Percentiles rank a stretch among this genome's conserved stretches.
phyloP scores from a whole-genome alignment of 35 echinoderm and acorn worm species.

The Eucidaris tribuloides region DNA sequence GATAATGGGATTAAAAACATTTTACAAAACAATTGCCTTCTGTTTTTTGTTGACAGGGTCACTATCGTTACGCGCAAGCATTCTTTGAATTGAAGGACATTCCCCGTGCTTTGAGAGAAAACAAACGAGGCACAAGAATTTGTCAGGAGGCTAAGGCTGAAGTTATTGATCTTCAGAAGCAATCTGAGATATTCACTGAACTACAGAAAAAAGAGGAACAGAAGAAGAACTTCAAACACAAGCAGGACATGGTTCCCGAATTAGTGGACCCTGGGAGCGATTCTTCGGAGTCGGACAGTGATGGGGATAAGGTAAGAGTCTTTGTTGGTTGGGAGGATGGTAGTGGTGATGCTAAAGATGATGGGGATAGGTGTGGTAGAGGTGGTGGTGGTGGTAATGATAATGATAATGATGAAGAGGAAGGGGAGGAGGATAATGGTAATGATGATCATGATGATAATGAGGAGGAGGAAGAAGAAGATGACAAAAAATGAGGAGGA shows the following conservation, averaged over 20 bases:
- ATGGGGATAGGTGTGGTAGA: too few species aligned
- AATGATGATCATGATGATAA: too few species aligned
- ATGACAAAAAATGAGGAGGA: not conserved
- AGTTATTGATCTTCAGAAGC: too few species aligned
- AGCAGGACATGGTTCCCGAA: constrained; percentile 25
- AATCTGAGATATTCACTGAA: not conserved
- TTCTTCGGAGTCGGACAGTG: constrained; percentile 37
- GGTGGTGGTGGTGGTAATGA: too few species aligned
- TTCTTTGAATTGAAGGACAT: constrained; percentile 64
- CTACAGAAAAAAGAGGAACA: too few species aligned
- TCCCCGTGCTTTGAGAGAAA: constrained; percentile 45
- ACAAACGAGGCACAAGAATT: constrained; percentile 7
- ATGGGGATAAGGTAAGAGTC: constrained; percentile 31
- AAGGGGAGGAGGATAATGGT: too few species aligned
- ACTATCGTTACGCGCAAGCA: constrained; percentile 71
- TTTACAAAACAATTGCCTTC: not conserved
- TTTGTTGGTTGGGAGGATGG: not conserved
- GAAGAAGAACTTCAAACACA: not conserved
- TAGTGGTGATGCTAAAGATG: too few species aligned
- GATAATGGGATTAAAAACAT: too few species aligned
- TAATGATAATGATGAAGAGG: too few species aligned
- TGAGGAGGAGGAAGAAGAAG: not conserved
- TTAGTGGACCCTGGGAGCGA: constrained; percentile 23
- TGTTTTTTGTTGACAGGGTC: constrained; percentile 15
- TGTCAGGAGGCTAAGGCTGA: not conserved